Conservation (phyloP, 1,140 invertebrate genomes). For the Vanessa tameamea region DNA sequence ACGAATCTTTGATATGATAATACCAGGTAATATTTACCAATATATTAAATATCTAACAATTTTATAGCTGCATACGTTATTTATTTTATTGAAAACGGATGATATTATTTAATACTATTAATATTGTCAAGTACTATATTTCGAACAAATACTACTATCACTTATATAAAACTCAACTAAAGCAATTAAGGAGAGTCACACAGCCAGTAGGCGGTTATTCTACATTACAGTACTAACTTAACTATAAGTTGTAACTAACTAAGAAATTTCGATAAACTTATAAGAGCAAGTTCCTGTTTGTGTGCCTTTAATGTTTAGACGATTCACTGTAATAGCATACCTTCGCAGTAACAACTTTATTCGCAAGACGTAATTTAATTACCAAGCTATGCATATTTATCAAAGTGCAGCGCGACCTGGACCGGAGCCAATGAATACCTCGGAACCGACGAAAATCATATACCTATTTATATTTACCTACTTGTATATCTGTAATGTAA, state of each 20-base stretch:
- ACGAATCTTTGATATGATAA: too few relatives aligned
- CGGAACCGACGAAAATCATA: conserved; percentile 16
- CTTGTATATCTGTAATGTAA: conserved; percentile 6
- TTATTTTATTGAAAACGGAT: too few relatives aligned
- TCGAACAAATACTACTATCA: too few relatives aligned
- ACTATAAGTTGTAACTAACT: neutral
- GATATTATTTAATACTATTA: too few relatives aligned
- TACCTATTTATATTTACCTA: neutral
- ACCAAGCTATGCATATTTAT: conserved; percentile 34
- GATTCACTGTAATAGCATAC: neutral
- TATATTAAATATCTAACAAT: too few relatives aligned
- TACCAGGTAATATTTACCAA: too few relatives aligned
- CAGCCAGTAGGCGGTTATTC: too few relatives aligned
- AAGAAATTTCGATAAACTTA: neutral
- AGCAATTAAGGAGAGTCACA: too few relatives aligned
- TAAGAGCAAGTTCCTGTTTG: neutral
- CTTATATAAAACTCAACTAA: too few relatives aligned
- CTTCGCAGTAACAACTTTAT: neutral
- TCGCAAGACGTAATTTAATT: conserved; percentile 29
- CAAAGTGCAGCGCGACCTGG: conserved; percentile 22
- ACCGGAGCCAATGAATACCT: conserved; percentile 17
- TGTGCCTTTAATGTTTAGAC: neutral
- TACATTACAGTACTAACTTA: too few relatives aligned
- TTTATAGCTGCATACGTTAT: too few relatives aligned
- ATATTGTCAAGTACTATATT: too few relatives aligned